phyloP scores from a whole-genome alignment of 2,888 invertebrate genomes.

The Opisthograptis luteolata region DNA sequence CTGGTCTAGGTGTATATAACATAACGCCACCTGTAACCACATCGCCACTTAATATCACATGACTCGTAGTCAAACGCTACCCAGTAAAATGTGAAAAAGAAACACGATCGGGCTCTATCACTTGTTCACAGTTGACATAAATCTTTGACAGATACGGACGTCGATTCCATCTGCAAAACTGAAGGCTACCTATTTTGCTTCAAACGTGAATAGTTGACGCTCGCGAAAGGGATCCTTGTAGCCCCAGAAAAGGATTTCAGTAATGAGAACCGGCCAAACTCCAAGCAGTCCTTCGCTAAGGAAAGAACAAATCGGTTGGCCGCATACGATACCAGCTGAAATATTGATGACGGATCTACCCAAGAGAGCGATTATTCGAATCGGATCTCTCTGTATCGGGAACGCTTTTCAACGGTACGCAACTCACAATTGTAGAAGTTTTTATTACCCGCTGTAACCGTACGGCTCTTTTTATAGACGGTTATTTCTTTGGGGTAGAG shows the following conservation, averaged over 20 bases:
- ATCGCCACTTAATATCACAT: too few species aligned
- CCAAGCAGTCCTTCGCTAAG: conserved; percentile 54
- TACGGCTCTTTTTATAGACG: conserved; percentile 14
- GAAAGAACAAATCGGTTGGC: conserved; percentile 53
- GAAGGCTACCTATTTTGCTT: not conserved
- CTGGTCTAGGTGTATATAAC: too few species aligned
- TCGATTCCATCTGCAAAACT: not conserved
- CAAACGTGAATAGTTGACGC: not conserved
- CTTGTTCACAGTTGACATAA: not conserved
- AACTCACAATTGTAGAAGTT: conserved; percentile 61
- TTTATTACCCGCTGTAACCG: conserved; percentile 49
- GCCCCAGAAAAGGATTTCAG: conserved; percentile 31
- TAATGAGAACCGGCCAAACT: conserved; percentile 55
- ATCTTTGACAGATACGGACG: not conserved
- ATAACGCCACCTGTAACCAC: too few species aligned
- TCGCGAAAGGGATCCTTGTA: conserved; percentile 25
- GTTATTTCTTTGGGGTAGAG: conserved; percentile 36
- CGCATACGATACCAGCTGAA: conserved; percentile 60
- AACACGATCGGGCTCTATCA: too few species aligned
- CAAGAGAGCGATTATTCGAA: conserved; percentile 64
- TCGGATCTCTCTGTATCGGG: conserved; percentile 57
- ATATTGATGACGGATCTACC: conserved; percentile 69
- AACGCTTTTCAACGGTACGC: conserved; percentile 51
- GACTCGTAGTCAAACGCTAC: too few species aligned
- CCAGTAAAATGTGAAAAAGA: too few species aligned